These are phyloP conservation scores for Harlomillsia oculata DNA, from an alignment of 1,140 invertebrate genomes.

Conservation along the genomic window DNA sequence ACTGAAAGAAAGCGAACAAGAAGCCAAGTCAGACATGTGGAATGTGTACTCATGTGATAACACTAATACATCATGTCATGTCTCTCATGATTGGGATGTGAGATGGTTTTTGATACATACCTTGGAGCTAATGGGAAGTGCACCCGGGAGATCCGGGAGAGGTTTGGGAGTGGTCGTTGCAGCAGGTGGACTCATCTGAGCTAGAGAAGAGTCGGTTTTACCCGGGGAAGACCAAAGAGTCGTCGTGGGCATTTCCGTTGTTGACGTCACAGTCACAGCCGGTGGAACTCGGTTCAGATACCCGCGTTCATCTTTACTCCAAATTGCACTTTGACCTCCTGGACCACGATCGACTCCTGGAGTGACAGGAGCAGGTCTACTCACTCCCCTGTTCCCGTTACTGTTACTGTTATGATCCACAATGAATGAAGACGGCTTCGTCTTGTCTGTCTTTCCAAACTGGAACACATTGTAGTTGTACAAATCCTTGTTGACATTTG, in stretches of 20 bases:
- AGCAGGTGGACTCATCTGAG: background rate
- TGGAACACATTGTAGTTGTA: constrained; percentile 24
- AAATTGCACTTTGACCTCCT: no score
- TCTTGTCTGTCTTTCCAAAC: constrained; percentile 12
- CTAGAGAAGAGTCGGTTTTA: background rate
- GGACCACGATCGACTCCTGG: no score
- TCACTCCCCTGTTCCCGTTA: no score
- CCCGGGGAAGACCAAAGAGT: background rate
- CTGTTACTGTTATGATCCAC: no score
- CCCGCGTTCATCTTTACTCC: no score
- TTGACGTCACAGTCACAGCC: background rate
- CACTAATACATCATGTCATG: background rate
- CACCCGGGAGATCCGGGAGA: constrained; percentile 26
- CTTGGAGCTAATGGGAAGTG: constrained; percentile 34
- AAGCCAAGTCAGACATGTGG: background rate
- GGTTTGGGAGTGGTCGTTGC: constrained; percentile 24
- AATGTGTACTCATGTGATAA: background rate
- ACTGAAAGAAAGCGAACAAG: constrained; percentile 8
- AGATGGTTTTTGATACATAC: no score
- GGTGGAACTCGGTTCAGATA: no score
- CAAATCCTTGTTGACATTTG: background rate
- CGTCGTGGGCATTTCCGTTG: background rate
- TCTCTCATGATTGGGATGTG: no score
- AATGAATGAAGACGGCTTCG: no score
- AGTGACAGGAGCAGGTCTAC: no score